Evolutionary conservation across 2,888 invertebrate species (phyloP).

Genomic region (Lapara coniferarum): DNA sequence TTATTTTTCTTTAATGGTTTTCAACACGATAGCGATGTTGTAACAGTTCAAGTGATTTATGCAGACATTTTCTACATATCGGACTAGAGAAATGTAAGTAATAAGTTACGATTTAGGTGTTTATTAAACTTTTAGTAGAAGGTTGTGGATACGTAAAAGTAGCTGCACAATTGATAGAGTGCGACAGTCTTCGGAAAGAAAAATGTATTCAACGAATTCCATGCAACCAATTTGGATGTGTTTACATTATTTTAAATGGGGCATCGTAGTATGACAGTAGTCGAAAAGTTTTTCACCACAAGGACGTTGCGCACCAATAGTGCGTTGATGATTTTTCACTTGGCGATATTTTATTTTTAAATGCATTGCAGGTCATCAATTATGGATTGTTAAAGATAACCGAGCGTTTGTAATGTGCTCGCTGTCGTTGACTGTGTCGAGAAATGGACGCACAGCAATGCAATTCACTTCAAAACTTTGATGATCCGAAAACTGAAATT

Average conservation of each 20-base stretch:
- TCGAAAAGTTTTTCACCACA: slow-evolving; percentile 45
- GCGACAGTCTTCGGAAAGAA: slow-evolving; percentile 70
- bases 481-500: slow-evolving; percentile 78
- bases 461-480: slow-evolving; percentile 82
- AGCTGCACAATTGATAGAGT: slow-evolving; percentile 78
- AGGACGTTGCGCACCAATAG: slow-evolving; percentile 43
- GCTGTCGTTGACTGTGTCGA: slow-evolving; percentile 60
- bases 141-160: slow-evolving; percentile 80
- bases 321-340: slow-evolving; percentile 61
- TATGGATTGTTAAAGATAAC: slow-evolving; percentile 71
- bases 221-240: slow-evolving; percentile 32
- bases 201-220: slow-evolving; percentile 56
- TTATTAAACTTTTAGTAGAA: slow-evolving; percentile 77
- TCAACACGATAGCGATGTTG: slow-evolving; percentile 59
- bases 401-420: slow-evolving; percentile 71
- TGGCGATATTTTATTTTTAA: slow-evolving; percentile 74
- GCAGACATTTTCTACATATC: slow-evolving; percentile 49
- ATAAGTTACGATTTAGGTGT: slow-evolving; percentile 59
- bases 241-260: slow-evolving; percentile 36
- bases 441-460: slow-evolving; percentile 80
- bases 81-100: slow-evolving; percentile 61
- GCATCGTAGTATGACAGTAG: slow-evolving; percentile 34
- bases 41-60: slow-evolving; percentile 56
- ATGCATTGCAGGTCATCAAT: slow-evolving; percentile 72
- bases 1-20: slow-evolving; percentile 76